Evolutionary conservation across 2,113 vertebrate genomes (phyloP).

Genomic region (Phyllopteryx taeniolatus): DNA sequence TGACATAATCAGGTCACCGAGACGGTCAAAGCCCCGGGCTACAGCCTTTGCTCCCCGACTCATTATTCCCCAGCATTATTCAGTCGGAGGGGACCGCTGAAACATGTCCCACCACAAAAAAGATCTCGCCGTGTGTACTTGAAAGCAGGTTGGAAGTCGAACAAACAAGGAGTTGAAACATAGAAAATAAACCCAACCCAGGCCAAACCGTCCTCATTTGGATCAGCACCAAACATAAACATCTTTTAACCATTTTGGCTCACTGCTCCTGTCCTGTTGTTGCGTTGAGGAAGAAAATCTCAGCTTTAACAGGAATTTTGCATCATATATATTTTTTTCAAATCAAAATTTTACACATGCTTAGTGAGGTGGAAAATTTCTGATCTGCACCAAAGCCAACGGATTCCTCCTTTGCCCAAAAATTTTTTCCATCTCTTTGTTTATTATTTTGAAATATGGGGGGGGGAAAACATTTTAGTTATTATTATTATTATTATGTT

Average conservation of each 20-base stretch:
- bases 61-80: conserved; percentile 83
- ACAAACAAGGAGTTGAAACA: neutral
- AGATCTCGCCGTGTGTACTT: conserved; percentile 57
- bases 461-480: too few species aligned
- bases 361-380: too few species aligned
- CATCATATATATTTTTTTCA: too few species aligned
- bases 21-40: conserved; percentile 82
- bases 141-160: conserved; percentile 52
- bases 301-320: too few species aligned
- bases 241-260: neutral
- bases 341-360: too few species aligned
- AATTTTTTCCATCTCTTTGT: too few species aligned
- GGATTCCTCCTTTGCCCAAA: too few species aligned
- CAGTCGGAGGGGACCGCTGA: conserved; percentile 71
- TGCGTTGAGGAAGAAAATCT: too few species aligned
- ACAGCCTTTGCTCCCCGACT: conserved; percentile 78
- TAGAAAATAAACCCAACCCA: neutral
- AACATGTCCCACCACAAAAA: conserved; percentile 54
- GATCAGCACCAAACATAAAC: neutral
- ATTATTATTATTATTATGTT: too few species aligned
- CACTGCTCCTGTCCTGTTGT: too few species aligned
- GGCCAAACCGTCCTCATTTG: neutral
- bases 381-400: too few species aligned
- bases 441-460: too few species aligned
- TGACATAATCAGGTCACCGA: conserved; percentile 90